A percentile compares a stretch with the other conserved stretches of the same genome.
phyloP scores from a whole-genome alignment of 2,113 vertebrate species.

The Catagonus wagneri region DNA sequence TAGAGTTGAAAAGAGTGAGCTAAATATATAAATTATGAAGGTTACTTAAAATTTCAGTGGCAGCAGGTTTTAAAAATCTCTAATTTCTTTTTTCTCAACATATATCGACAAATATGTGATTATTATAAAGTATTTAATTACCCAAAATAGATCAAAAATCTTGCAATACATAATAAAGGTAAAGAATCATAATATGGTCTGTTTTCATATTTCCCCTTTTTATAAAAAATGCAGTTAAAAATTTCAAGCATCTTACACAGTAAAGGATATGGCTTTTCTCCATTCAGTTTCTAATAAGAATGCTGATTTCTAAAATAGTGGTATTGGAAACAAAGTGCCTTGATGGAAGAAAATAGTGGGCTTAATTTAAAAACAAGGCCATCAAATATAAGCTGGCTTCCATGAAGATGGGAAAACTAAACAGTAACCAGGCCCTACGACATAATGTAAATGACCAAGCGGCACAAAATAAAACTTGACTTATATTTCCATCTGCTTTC shows the following conservation, averaged over 20 bases:
- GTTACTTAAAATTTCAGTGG: constrained; percentile 21
- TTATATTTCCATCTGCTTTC: too few relatives aligned
- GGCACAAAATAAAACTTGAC: background rate
- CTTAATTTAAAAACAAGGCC: background rate
- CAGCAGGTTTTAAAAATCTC: background rate
- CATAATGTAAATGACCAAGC: background rate
- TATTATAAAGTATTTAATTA: background rate
- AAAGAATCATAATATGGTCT: background rate
- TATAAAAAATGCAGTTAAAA: background rate
- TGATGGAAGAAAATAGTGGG: background rate
- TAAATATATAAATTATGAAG: background rate
- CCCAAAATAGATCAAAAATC: background rate
- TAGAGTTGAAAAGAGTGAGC: background rate
- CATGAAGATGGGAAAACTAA: background rate
- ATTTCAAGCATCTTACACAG: background rate
- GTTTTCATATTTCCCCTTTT: constrained; percentile 30
- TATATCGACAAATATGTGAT: background rate
- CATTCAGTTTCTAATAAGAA: background rate
- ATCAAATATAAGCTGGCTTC: background rate
- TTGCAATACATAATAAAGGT: background rate
- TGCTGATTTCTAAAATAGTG: background rate
- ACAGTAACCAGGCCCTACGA: background rate
- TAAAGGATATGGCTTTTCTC: background rate
- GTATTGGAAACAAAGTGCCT: background rate
- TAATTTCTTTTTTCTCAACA: background rate